Evolutionary conservation across 2,113 vertebrate species (phyloP).

Genomic region (Sorex araneus): DNA sequence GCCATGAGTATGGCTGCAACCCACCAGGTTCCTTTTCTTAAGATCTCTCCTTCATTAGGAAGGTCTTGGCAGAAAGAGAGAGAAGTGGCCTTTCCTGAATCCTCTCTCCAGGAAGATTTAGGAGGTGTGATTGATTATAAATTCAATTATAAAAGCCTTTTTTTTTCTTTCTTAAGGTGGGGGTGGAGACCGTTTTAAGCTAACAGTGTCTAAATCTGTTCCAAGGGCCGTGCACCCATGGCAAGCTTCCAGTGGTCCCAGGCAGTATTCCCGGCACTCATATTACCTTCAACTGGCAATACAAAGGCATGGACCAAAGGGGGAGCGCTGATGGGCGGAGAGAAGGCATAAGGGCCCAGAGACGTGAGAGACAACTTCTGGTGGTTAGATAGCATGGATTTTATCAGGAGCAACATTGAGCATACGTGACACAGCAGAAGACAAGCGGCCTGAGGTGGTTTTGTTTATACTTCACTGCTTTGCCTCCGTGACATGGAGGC

Average conservation of each 20-base stretch:
- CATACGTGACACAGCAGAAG: background rate
- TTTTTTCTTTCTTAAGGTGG: slow-evolving; percentile 31
- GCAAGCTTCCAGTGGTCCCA: slow-evolving; percentile 54
- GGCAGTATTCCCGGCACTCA: slow-evolving; percentile 45
- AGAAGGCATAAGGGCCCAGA: slow-evolving; percentile 34
- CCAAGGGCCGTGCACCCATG: slow-evolving; percentile 33
- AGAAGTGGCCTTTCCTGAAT: background rate
- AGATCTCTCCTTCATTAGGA: background rate
- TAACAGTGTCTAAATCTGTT: slow-evolving; percentile 41
- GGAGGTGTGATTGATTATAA: slow-evolving; percentile 55
- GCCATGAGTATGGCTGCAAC: background rate
- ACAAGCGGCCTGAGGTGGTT: background rate
- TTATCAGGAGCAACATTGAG: background rate
- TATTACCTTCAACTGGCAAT: slow-evolving; percentile 46
- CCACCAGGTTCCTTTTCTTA: background rate
- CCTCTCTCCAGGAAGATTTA: slow-evolving; percentile 35
- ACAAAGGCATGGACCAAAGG: slow-evolving; percentile 60
- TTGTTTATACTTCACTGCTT: background rate
- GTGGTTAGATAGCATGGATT: slow-evolving; percentile 39
- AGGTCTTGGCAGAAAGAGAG: background rate
- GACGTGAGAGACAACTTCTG: background rate
- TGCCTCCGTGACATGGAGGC: background rate
- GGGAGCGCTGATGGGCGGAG: slow-evolving; percentile 27
- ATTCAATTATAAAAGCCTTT: slow-evolving; percentile 61
- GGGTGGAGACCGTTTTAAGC: background rate